phyloP scores from a whole-genome alignment of 1,140 invertebrate species.

The Drosophila rhopaloa region DNA sequence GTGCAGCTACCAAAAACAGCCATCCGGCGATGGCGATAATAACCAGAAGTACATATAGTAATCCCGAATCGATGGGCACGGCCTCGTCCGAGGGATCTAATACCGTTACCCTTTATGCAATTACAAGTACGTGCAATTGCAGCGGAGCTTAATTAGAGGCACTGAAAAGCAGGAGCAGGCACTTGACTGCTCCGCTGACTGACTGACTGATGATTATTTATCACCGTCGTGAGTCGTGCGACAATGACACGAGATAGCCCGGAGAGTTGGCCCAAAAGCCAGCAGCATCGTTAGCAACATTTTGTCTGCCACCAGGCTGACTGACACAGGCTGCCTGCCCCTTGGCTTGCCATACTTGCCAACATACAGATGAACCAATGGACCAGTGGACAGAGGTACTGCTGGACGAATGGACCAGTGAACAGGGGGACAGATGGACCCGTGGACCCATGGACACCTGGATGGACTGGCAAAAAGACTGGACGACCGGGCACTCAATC shows the following conservation, averaged over 20 bases:
- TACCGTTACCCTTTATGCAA: conserved; percentile 78
- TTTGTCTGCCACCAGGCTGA: conserved; percentile 67
- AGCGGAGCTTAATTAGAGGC: conserved; percentile 70
- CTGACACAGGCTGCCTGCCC: conserved; percentile 37
- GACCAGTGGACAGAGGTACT: conserved; percentile 9
- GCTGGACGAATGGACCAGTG: neutral
- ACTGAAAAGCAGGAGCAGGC: conserved; percentile 27
- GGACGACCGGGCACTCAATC: conserved; percentile 59
- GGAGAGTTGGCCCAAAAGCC: conserved; percentile 41
- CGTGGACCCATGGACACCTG: conserved; percentile 1
- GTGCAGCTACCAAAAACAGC: conserved; percentile 54
- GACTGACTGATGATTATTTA: conserved; percentile 76
- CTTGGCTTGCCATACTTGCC: conserved; percentile 6
- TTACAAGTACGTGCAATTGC: conserved; percentile 77
- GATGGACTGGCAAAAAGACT: conserved; percentile 20
- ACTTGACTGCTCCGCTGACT: conserved; percentile 38
- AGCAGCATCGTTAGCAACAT: conserved; percentile 73
- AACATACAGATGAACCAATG: too few relatives aligned
- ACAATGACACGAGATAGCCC: conserved; percentile 74
- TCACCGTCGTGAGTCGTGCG: conserved; percentile 82
- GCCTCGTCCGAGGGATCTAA: conserved; percentile 28
- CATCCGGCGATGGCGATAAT: conserved; percentile 61
- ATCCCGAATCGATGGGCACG: conserved; percentile 46
- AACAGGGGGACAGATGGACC: conserved; percentile 19
- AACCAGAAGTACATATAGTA: conserved; percentile 41